These are phyloP conservation scores for Salpingus planirostris DNA, from an alignment of 2,888 invertebrate species.

Conservation along the genomic window DNA sequence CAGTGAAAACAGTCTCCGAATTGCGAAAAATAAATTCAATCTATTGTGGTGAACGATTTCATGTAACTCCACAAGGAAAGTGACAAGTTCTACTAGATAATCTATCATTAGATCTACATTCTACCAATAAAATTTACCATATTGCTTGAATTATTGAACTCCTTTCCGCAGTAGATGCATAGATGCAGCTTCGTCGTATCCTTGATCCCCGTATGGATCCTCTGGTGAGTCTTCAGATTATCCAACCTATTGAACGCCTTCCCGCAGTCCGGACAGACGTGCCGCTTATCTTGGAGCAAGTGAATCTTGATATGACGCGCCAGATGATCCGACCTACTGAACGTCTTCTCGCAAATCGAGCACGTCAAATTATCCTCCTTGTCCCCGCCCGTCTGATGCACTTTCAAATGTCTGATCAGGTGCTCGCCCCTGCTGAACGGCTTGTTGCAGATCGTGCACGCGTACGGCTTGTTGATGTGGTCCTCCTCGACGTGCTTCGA, in stretches of 20 bases:
- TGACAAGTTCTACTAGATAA: no score
- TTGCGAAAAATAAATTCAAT: no score
- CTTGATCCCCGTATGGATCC: slow-evolving; percentile 38
- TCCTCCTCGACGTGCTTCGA: slow-evolving; percentile 38
- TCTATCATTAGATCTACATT: no score
- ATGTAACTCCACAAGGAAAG: no score
- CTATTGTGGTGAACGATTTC: no score
- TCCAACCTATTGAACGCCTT: slow-evolving; percentile 52
- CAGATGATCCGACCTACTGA: slow-evolving; percentile 49
- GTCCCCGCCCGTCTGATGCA: slow-evolving; percentile 32
- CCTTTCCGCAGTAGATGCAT: slow-evolving; percentile 42
- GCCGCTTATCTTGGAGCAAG: slow-evolving; percentile 39
- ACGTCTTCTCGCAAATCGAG: slow-evolving; percentile 38
- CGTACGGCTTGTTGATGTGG: slow-evolving; percentile 40
- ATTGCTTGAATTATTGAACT: slow-evolving; percentile 43
- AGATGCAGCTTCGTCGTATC: slow-evolving; percentile 39
- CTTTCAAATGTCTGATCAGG: slow-evolving; percentile 40
- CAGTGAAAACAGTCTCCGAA: no score
- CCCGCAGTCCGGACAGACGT: slow-evolving; percentile 54
- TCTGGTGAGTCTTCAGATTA: slow-evolving; percentile 39
- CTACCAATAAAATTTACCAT: slow-evolving; percentile 31
- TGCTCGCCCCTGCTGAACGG: slow-evolving; percentile 40
- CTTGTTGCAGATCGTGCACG: slow-evolving; percentile 39
- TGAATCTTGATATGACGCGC: slow-evolving; percentile 58
- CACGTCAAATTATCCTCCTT: slow-evolving; percentile 33